phyloP scores from a whole-genome alignment of 1,140 invertebrate species.

The Trichogramma pretiosum region DNA sequence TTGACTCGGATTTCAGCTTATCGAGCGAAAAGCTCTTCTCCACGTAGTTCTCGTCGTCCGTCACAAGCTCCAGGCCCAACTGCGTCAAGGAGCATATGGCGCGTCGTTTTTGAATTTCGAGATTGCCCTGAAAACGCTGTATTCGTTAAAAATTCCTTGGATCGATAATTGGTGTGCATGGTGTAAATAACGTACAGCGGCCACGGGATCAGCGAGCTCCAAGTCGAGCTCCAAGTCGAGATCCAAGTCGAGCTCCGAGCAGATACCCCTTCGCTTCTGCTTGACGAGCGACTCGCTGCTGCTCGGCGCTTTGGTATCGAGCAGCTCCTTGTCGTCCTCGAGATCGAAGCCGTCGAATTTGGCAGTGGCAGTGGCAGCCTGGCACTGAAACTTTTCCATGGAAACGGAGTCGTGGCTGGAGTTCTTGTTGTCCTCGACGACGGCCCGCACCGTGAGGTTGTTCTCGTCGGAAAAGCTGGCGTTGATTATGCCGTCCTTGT shows the following conservation, averaged over 20 bases:
- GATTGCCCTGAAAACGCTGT: conserved; percentile 7
- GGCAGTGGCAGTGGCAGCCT: neutral
- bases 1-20: conserved; percentile 11
- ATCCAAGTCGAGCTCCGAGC: conserved; percentile 40
- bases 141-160: neutral
- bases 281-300: conserved; percentile 34
- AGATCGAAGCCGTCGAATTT: neutral
- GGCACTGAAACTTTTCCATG: conserved; percentile 2
- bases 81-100: conserved; percentile 33
- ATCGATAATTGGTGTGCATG: neutral
- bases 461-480: conserved; percentile 27
- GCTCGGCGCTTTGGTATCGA: conserved; percentile 5
- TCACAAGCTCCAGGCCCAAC: conserved; percentile 25
- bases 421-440: conserved; percentile 14
- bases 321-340: neutral
- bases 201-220: conserved; percentile 18
- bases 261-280: conserved; percentile 50
- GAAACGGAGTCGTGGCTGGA: conserved; percentile 9
- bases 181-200: too few relatives aligned
- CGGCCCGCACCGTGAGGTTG: conserved; percentile 20
- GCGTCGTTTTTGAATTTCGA: conserved; percentile 27
- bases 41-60: conserved; percentile 19
- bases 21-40: conserved; percentile 21
- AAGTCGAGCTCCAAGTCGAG: conserved; percentile 45
- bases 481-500: conserved; percentile 32